phyloP scores from a whole-genome alignment of 2,113 vertebrate species.

The Clarias batrachus region DNA sequence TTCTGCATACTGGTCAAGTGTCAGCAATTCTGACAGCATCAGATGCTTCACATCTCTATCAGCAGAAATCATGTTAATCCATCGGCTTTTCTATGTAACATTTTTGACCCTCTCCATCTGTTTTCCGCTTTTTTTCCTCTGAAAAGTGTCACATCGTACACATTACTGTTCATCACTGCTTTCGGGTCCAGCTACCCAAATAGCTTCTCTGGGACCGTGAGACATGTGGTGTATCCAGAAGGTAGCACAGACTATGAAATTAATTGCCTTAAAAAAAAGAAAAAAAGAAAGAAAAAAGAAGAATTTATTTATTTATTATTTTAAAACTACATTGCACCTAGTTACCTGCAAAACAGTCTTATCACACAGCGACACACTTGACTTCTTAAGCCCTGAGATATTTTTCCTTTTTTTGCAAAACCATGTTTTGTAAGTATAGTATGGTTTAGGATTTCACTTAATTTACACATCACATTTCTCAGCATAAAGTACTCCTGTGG shows the following conservation, averaged over 20 bases:
- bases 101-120: conserved; percentile 32
- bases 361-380: neutral
- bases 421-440: neutral
- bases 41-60: neutral
- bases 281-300: neutral
- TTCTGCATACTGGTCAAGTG: neutral
- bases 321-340: conserved; percentile 12
- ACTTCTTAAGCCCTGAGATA: neutral
- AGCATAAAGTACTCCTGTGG: neutral
- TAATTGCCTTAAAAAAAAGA: conserved; percentile 36
- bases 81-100: conserved; percentile 30
- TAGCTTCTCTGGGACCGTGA: neutral
- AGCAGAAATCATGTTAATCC: neutral
- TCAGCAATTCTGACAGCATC: neutral
- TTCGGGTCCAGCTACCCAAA: neutral
- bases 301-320: neutral
- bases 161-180: conserved; percentile 23
- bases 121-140: conserved; percentile 15
- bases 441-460: neutral
- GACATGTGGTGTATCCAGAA: conserved; percentile 6
- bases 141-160: conserved; percentile 38
- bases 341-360: conserved; percentile 28
- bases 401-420: neutral
- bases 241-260: conserved; percentile 35
- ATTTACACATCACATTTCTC: conserved; percentile 21